Base-by-base conservation (phyloP, 1,140 invertebrate species). In the Choristoneura fumiferana region DNA sequence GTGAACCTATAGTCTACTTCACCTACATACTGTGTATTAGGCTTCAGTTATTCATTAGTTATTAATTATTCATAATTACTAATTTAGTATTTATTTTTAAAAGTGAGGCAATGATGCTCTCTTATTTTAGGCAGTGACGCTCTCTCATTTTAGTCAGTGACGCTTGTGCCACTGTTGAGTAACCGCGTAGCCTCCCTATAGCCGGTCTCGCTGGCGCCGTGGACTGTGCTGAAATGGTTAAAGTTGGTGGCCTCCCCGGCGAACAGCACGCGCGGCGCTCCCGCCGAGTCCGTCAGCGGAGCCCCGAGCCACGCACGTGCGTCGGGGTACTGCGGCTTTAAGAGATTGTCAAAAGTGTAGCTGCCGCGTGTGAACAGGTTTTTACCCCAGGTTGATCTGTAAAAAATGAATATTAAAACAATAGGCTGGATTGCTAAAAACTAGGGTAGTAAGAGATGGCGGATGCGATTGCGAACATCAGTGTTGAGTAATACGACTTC, bases 131-230 rank as follows among this genome's bases (percentile, higher is more conserved):
- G n/a, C n/a, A n/a, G 22, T 29, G 22, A 29, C 22, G 22, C 22
- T 3, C 22, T n/a, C n/a, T n/a, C n/a, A 29, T 29, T 29, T 29
- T 29, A 29, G 6, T 3, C 22, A 29, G 6, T 29, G 22, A 29
- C 22, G 22, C 22, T 29, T 29, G 22, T 29, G 2, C 22, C 22
- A 6, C 22, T 29, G 22, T 29, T 29, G 22, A 29, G 22, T 29
- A 81, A 22, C 63, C 91, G 85, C 59, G 94, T 89, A 10, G 95
- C 95, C 85, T 95, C 95, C 53, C 94, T 87, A 81, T 91, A 92
- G 0, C 95, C 95, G 36, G 91, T 91, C 81, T 94, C 93, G 9
- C 95, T 86, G 2, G 95, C 95, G 10, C 95, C 95, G 79, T 96
- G 95, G 8, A 95, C 95, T 4, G 94, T 96, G 8, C 94, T 94